These are phyloP conservation scores for Heliconius eleuchia DNA, from an alignment of 1,140 invertebrate genomes.

Conservation along the genomic window DNA sequence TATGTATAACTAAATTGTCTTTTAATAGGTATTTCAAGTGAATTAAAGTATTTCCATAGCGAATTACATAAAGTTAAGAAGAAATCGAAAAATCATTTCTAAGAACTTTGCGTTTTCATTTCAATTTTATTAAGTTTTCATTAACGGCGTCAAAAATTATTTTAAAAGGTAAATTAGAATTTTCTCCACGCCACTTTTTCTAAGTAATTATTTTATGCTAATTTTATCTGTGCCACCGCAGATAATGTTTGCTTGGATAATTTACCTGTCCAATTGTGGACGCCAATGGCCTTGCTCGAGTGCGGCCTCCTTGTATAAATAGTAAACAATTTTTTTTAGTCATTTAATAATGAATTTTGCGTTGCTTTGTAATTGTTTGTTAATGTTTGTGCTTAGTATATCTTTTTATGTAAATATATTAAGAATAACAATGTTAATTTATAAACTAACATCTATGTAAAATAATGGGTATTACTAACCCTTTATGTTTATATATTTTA, in stretches of 20 bases:
- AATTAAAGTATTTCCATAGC: neutral
- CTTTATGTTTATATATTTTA: too few relatives aligned
- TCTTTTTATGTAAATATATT: too few relatives aligned
- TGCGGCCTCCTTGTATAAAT: neutral
- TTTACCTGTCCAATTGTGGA: conserved; percentile 9
- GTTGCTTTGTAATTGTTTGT: too few relatives aligned
- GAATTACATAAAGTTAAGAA: neutral
- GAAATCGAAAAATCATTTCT: neutral
- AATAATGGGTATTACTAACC: too few relatives aligned
- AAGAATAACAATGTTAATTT: too few relatives aligned
- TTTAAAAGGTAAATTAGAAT: neutral
- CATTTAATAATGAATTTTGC: too few relatives aligned
- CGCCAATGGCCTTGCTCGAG: neutral
- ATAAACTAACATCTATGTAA: too few relatives aligned
- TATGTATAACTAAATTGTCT: too few relatives aligned
- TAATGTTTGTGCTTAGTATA: too few relatives aligned
- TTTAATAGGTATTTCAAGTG: neutral
- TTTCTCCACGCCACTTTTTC: conserved; percentile 7
- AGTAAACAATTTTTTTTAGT: neutral
- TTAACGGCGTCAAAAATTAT: neutral
- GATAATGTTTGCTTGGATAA: conserved; percentile 24
- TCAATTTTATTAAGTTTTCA: conserved; percentile 11
- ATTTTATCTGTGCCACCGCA: conserved; percentile 17
- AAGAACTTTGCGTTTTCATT: neutral
- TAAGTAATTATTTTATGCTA: conserved; percentile 35